Evolutionary conservation across 2,888 invertebrate genomes (phyloP).

Genomic region (Acanthopleura granulata): DNA sequence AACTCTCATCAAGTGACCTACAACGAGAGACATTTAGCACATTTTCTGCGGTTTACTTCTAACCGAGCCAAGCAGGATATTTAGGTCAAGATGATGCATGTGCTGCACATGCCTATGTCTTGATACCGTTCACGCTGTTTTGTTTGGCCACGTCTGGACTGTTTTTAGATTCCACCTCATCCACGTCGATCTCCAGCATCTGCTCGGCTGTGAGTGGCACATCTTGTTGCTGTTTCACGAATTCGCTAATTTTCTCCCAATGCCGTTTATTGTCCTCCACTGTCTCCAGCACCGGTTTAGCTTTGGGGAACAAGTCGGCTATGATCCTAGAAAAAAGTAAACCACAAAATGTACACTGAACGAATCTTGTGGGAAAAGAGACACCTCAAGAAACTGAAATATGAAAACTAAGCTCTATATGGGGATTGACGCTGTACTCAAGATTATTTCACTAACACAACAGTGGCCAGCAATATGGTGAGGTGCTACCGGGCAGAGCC

Average conservation of each 20-base stretch:
- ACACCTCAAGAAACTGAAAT: no score
- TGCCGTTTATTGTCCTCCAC: slow-evolving; percentile 60
- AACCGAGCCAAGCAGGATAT: no score
- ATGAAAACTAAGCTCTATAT: no score
- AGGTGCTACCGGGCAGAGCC: no score
- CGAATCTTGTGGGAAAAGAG: not conserved
- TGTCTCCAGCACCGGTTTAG: slow-evolving; percentile 45
- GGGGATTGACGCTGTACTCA: no score
- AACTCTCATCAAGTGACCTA: no score
- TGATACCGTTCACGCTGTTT: not conserved
- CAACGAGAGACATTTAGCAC: no score
- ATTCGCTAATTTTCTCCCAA: slow-evolving; percentile 62
- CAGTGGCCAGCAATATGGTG: no score
- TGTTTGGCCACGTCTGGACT: not conserved
- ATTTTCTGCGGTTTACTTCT: no score
- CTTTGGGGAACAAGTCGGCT: slow-evolving; percentile 52
- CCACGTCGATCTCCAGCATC: slow-evolving; percentile 52
- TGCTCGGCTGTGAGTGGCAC: slow-evolving; percentile 43
- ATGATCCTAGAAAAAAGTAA: slow-evolving; percentile 47
- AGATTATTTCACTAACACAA: no score
- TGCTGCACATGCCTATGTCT: not conserved
- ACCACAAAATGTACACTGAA: not conserved
- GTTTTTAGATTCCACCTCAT: slow-evolving; percentile 19
- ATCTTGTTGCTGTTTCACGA: slow-evolving; percentile 51
- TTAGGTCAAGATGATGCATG: no score